These are phyloP conservation scores for Ciconia boyciana DNA, from an alignment of 2,113 vertebrate genomes.

Conservation along the genomic window DNA sequence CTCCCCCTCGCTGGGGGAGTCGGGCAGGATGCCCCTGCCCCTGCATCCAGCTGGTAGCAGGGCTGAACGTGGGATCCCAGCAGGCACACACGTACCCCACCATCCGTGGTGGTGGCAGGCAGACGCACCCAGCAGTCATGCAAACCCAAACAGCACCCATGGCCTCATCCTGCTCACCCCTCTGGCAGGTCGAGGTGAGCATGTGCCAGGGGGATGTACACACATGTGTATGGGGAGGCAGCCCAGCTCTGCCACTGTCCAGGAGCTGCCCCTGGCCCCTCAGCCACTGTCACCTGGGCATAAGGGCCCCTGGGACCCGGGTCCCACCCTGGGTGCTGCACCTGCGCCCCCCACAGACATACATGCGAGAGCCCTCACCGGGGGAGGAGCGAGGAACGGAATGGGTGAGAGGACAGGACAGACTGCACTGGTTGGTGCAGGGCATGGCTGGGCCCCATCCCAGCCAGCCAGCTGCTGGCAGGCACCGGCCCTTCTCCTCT, in stretches of 20 bases:
- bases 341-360: no score
- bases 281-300: neutral
- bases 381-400: neutral
- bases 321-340: neutral
- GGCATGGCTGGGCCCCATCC: neutral
- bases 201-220: neutral
- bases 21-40: accelerated
- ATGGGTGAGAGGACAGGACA: neutral
- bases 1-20: no score
- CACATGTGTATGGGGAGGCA: neutral
- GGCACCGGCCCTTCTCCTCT: accelerated
- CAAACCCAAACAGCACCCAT: neutral
- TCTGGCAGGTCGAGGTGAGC: neutral
- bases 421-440: neutral
- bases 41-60: neutral
- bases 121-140: neutral
- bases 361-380: accelerated
- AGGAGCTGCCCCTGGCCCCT: neutral
- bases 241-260: neutral
- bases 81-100: accelerated
- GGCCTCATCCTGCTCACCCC: neutral
- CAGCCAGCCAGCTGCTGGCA: neutral
- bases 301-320: neutral
- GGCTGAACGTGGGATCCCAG: accelerated
- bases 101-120: accelerated